phyloP scores from a whole-genome alignment of 2,113 vertebrate genomes.

The Phylloscopus trochiloides region DNA sequence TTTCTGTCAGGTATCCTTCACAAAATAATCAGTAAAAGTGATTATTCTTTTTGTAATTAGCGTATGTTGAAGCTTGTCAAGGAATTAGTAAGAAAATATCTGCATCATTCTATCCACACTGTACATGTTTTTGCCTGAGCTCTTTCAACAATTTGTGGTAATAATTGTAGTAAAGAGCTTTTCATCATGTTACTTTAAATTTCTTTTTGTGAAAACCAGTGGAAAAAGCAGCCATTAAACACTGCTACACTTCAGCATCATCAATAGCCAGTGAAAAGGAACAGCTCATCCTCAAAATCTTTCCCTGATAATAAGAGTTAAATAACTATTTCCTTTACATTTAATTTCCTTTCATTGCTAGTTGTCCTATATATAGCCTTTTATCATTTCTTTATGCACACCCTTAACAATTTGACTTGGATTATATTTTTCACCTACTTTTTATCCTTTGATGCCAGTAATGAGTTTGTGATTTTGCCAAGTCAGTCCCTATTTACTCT shows the following conservation, averaged over 20 bases:
- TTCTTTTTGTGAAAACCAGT: not conserved
- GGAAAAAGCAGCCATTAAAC: not conserved
- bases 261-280: not conserved
- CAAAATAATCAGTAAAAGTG: not conserved
- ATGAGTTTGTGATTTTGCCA: not conserved
- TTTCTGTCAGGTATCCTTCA: not conserved
- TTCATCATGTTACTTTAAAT: not conserved
- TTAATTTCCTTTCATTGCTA: not conserved
- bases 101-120: not conserved
- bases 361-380: not conserved
- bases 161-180: not conserved
- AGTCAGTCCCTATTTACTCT: not conserved
- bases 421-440: not conserved
- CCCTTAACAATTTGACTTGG: not conserved
- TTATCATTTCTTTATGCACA: not conserved
- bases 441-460: not conserved
- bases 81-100: not conserved
- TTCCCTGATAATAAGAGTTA: not conserved
- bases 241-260: not conserved
- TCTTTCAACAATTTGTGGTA: not conserved
- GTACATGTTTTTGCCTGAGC: not conserved
- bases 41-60: not conserved
- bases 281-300: not conserved
- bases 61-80: not conserved
- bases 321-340: not conserved